Base-by-base conservation (phyloP, 2,797 vertebrate genomes). In the Kryptopterus vitreolus region DNA sequence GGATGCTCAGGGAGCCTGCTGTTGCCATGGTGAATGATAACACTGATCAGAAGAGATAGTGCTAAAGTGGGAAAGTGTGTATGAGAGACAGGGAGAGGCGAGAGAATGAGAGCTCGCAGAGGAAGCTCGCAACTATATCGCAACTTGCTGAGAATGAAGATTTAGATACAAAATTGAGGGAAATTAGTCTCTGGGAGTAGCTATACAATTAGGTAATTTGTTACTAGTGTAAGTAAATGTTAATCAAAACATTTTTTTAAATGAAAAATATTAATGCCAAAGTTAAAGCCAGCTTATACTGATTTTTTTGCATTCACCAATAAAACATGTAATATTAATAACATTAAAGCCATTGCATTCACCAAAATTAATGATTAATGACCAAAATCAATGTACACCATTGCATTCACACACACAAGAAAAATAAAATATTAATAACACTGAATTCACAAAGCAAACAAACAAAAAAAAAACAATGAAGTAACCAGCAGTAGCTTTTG, bases 1-100 rank as follows among this genome's bases (percentile, higher is more conserved):
- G 53, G 26, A 76, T 52, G 43, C 80, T 77, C 50, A 70, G 57
- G 22, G 48, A 77, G 35, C 68, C 70, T 78, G 70, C 73, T 18
- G 84, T 83, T 77, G 66, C 77, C 72, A 83, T 85, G 82, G 84
- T 77, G 77, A 85, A 73, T 77, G 71, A 83, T 77, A 78, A 78
- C 79, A 53, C 61, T 61, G 77, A 80, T 72, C 52, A 77, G 31
- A 52, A 69, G 43, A 79, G 58, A 81, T 59, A 68, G 38, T 43
- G 20, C 46, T 9, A n/a, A 29, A 73, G 59, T 46, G 61, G 74
- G n/a, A 61, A 77, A 4, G 31, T 55, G 55, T 59, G 68, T 59
- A 48, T 73, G 48, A 35, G 55, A 55, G 31, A 43, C n/a, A 61
- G 65, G 22, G 29, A 43, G 59, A 62, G 53, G 68, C 6, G 38